Evolutionary conservation across 2,797 vertebrate genomes (phyloP).

Genomic region (Podarcis lilfordi): DNA sequence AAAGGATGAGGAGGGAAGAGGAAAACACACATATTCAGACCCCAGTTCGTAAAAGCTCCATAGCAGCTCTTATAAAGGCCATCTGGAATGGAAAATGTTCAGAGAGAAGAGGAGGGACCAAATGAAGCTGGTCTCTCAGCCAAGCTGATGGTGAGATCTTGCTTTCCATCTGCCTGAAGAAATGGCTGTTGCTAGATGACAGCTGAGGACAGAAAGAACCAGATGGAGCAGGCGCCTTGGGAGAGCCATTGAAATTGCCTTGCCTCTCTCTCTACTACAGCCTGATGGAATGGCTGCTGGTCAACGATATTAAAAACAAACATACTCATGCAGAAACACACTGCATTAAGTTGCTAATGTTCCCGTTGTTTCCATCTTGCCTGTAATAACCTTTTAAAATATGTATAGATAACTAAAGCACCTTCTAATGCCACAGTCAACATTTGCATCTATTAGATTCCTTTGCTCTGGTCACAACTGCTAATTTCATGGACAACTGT

Average conservation of each 20-base stretch:
- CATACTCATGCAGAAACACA: not conserved
- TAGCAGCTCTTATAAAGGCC: not conserved
- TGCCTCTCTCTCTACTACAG: not conserved
- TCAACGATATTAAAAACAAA: not conserved
- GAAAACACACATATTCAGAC: no score
- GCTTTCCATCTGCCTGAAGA: no score
- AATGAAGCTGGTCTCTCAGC: no score
- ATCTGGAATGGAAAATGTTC: not conserved
- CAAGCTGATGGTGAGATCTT: no score
- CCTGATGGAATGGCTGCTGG: not conserved
- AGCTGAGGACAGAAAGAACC: no score
- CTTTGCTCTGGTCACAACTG: not conserved
- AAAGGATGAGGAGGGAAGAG: no score
- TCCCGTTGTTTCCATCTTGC: not conserved
- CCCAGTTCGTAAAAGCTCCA: not conserved
- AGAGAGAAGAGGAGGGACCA: not conserved
- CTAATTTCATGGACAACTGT: slow-evolving; percentile 33
- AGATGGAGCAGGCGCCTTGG: not conserved
- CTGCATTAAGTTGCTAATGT: not conserved
- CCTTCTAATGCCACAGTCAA: not conserved
- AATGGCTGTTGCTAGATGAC: no score
- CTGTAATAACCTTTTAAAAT: not conserved
- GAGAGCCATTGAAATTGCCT: not conserved
- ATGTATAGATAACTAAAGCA: not conserved
- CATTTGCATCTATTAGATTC: not conserved